Conservation (phyloP, 1,140 invertebrate genomes). For the Drosophila teissieri region DNA sequence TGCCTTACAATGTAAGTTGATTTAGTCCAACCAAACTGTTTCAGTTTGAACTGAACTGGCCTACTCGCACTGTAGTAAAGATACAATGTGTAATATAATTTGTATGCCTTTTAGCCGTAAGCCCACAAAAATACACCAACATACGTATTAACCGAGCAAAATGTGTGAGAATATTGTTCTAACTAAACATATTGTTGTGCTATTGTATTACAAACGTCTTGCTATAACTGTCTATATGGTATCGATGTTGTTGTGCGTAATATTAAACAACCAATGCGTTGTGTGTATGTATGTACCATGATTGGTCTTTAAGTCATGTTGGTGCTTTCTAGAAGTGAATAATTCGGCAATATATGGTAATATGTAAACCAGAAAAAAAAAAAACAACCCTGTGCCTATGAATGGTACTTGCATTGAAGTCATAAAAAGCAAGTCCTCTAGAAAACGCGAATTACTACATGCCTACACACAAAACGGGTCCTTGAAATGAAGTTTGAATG, state of each 20-base stretch:
- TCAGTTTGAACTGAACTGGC: neutral
- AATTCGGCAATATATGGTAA: neutral
- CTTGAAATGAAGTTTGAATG: constrained; percentile 36
- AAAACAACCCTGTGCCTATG: neutral
- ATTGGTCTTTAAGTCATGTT: too few relatives aligned
- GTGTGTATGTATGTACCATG: constrained; percentile 32
- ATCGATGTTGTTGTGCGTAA: constrained; percentile 56
- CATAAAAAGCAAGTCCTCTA: too few relatives aligned
- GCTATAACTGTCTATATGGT: constrained; percentile 47
- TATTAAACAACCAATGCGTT: constrained; percentile 24
- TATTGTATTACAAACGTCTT: constrained; percentile 24
- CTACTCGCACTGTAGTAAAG: neutral
- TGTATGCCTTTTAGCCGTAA: neutral
- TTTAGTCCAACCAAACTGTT: neutral
- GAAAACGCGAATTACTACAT: neutral
- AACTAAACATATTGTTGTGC: constrained; percentile 17
- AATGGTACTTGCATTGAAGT: neutral
- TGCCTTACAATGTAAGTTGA: constrained; percentile 41
- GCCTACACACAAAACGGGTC: constrained; percentile 18
- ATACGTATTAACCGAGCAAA: neutral
- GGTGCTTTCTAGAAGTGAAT: too few relatives aligned
- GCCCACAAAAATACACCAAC: neutral
- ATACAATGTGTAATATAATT: neutral
- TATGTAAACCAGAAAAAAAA: neutral
- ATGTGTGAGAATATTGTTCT: neutral